phyloP scores from a whole-genome alignment of 2,113 vertebrate genomes.

The Neopipo cinnamomea region DNA sequence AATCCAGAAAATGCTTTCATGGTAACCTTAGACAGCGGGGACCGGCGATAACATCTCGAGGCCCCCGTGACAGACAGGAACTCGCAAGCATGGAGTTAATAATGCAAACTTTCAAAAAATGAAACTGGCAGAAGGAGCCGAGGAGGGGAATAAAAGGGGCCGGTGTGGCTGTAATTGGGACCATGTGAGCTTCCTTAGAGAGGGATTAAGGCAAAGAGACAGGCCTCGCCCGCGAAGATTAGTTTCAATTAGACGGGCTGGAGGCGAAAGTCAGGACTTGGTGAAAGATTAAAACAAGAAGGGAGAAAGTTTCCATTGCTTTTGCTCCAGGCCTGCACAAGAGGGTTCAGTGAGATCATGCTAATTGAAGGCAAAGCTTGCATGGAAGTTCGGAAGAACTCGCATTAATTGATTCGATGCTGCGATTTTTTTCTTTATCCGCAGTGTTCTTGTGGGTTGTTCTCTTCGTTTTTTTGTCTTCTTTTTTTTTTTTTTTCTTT shows the following conservation, averaged over 20 bases:
- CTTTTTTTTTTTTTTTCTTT: neutral
- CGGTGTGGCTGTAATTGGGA: slow-evolving; percentile 94
- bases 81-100: slow-evolving; percentile 95
- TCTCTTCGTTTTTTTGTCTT: neutral
- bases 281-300: slow-evolving; percentile 84
- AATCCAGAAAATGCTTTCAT: slow-evolving; percentile 93
- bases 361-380: slow-evolving; percentile 79
- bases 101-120: slow-evolving; percentile 88
- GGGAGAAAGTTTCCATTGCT: slow-evolving; percentile 80
- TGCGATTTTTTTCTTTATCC: slow-evolving; percentile 51
- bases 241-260: slow-evolving; percentile 99
- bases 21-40: slow-evolving; percentile 92
- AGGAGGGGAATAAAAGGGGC: slow-evolving; percentile 85
- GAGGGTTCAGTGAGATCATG: slow-evolving; percentile 74
- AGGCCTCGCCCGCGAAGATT: slow-evolving; percentile 93
- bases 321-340: slow-evolving; percentile 71
- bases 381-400: slow-evolving; percentile 64
- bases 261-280: slow-evolving; percentile 87
- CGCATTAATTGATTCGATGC: slow-evolving; percentile 71
- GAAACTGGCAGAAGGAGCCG: slow-evolving; percentile 83
- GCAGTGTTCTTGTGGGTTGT: neutral
- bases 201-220: slow-evolving; percentile 91
- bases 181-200: slow-evolving; percentile 94
- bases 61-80: slow-evolving; percentile 97
- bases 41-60: slow-evolving; percentile 94